Conservation (phyloP, 1,140 invertebrate genomes). For the Drosophila albomicans region DNA sequence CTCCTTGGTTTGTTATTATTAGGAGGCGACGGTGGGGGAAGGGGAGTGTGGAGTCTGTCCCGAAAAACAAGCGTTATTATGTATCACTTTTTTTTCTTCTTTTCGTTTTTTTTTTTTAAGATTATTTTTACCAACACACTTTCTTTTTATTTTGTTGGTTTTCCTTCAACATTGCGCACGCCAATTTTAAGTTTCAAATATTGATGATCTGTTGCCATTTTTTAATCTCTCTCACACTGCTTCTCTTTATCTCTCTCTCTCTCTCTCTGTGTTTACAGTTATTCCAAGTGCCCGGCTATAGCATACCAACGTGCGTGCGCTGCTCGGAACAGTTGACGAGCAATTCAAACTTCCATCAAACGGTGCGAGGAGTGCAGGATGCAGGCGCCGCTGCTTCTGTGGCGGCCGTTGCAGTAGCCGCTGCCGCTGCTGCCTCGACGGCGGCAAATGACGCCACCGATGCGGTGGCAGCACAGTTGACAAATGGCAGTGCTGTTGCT, state of each 20-base stretch:
- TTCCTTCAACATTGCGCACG: conserved; percentile 15
- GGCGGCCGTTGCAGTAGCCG: conserved; percentile 55
- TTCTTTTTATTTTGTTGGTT: conserved; percentile 42
- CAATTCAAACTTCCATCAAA: conserved; percentile 81
- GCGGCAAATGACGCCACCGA: conserved; percentile 50
- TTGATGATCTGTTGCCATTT: conserved; percentile 21
- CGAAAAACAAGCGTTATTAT: conserved; percentile 53
- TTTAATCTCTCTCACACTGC: too few relatives aligned
- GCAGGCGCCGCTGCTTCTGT: conserved; percentile 47
- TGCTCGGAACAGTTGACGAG: conserved; percentile 84
- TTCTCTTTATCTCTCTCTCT: not conserved
- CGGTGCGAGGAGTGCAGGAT: conserved; percentile 60
- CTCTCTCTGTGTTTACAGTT: conserved; percentile 63
- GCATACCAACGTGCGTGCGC: conserved; percentile 84
- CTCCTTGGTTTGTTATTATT: conserved; percentile 74
- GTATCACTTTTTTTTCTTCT: conserved; percentile 42
- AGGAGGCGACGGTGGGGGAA: conserved; percentile 11
- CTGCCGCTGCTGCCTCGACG: conserved; percentile 56
- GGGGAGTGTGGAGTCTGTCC: conserved; percentile 27
- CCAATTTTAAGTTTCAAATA: conserved; percentile 39
- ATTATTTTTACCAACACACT: conserved; percentile 32
- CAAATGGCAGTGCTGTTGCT: conserved; percentile 62
- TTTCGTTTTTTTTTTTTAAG: not conserved
- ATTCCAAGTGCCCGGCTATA: conserved; percentile 84
- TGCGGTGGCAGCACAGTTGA: conserved; percentile 63